Percentiles rank a stretch among this genome's conserved stretches.
phyloP scores from a whole-genome alignment of 2,888 invertebrate genomes.

The Cantharis flavilabris region DNA sequence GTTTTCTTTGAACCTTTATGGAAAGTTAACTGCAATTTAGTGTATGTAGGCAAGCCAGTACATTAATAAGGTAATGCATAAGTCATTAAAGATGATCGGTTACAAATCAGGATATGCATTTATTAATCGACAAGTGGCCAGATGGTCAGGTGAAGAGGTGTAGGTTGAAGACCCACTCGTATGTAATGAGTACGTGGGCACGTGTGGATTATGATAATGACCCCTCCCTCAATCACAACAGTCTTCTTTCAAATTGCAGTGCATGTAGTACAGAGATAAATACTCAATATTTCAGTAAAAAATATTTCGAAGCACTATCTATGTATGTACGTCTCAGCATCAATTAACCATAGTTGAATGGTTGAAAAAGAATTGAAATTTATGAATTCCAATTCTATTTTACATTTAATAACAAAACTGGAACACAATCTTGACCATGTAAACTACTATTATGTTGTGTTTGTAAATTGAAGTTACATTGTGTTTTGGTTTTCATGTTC shows the following conservation, averaged over 20 bases:
- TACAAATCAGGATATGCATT: conserved; percentile 22
- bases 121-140: conserved; percentile 26
- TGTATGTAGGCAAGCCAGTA: conserved; percentile 8
- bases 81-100: conserved; percentile 15
- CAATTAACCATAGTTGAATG: not conserved
- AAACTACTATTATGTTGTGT: not conserved
- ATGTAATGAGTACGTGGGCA: conserved; percentile 36
- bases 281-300: not conserved
- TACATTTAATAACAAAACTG: not conserved
- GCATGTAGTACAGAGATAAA: not conserved
- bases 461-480: not conserved
- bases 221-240: conserved; percentile 24
- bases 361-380: not conserved
- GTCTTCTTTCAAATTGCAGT: not conserved
- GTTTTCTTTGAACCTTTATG: conserved; percentile 5
- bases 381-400: not conserved
- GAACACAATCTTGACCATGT: not conserved
- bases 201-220: conserved; percentile 33
- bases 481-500: not conserved
- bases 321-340: not conserved
- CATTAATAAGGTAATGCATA: conserved; percentile 9
- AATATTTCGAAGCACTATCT: no score
- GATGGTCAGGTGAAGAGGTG: conserved; percentile 34
- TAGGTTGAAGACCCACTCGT: conserved; percentile 27
- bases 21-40: conserved; percentile 2